These are phyloP conservation scores for Drosophila paranaensis DNA, from an alignment of 2,888 invertebrate species.

Conservation along the genomic window DNA sequence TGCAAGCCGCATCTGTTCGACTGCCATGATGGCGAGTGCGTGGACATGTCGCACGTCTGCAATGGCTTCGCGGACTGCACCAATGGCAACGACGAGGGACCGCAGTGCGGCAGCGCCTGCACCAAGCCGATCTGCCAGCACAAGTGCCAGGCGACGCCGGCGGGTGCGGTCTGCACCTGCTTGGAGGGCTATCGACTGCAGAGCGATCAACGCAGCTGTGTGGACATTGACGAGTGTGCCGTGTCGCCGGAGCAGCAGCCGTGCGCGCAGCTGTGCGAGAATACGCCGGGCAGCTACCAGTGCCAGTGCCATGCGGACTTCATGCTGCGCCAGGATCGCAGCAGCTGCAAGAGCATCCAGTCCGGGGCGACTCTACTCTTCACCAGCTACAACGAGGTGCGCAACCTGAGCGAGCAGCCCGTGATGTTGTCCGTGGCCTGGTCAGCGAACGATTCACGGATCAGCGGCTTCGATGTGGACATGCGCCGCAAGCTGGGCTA, in stretches of 20 bases:
- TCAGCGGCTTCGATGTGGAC: conserved; percentile 87
- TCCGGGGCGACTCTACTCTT: conserved; percentile 86
- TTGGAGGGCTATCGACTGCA: conserved; percentile 86
- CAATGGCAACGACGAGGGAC: conserved; percentile 90
- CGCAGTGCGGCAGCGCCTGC: conserved; percentile 86
- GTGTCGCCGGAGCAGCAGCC: conserved; percentile 70
- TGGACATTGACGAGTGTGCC: conserved; percentile 90
- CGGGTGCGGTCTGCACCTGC: conserved; percentile 89
- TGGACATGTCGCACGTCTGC: conserved; percentile 88
- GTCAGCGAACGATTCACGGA: conserved; percentile 84
- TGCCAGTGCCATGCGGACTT: conserved; percentile 83
- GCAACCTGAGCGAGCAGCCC: conserved; percentile 85
- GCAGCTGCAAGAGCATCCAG: conserved; percentile 89
- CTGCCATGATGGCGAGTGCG: conserved; percentile 88
- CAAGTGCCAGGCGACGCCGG: conserved; percentile 88
- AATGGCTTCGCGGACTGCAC: conserved; percentile 88
- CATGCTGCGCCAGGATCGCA: conserved; percentile 86
- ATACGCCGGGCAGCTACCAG: conserved; percentile 81
- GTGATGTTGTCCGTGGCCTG: conserved; percentile 82
- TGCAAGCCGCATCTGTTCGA: conserved; percentile 85
- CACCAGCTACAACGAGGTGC: conserved; percentile 86
- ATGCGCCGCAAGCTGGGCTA: conserved; percentile 85
- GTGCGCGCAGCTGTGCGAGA: conserved; percentile 88
- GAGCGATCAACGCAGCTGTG: conserved; percentile 86
- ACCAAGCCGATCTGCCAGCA: conserved; percentile 85